A percentile compares a stretch with the other conserved stretches of the same genome.
phyloP scores from a whole-genome alignment of 2,888 invertebrate genomes.

The Hydraecia micacea region DNA sequence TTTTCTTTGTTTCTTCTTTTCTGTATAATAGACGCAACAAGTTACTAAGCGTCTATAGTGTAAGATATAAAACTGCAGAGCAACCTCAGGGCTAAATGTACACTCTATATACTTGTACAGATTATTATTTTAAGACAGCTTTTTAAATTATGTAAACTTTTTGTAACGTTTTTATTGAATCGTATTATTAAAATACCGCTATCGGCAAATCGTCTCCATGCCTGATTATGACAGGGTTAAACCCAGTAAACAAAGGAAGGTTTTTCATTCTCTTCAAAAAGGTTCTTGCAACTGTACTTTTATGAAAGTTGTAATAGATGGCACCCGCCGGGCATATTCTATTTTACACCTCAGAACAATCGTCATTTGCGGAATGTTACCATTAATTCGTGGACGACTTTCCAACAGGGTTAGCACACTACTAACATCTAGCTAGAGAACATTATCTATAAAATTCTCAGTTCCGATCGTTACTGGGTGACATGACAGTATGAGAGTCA shows the following conservation, averaged over 20 bases:
- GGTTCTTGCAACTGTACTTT: conserved; percentile 9
- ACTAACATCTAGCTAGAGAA: not conserved
- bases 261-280: conserved; percentile 18
- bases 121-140: too few species aligned
- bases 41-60: not conserved
- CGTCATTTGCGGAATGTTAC: conserved; percentile 46
- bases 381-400: conserved; percentile 45
- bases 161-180: not conserved
- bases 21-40: not conserved
- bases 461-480: not conserved
- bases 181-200: not conserved
- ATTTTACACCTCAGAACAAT: conserved; percentile 46
- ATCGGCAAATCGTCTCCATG: not conserved
- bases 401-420: conserved; percentile 34
- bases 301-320: conserved; percentile 25
- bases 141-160: too few species aligned
- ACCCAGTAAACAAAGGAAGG: not conserved
- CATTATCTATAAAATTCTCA: not conserved
- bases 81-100: not conserved
- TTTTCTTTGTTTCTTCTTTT: not conserved
- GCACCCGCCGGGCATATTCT: conserved; percentile 38
- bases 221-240: not conserved
- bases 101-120: too few species aligned
- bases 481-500: not conserved
- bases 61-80: not conserved